phyloP scores from a whole-genome alignment of 1,140 invertebrate species.

The Euura saliciscinereae region DNA sequence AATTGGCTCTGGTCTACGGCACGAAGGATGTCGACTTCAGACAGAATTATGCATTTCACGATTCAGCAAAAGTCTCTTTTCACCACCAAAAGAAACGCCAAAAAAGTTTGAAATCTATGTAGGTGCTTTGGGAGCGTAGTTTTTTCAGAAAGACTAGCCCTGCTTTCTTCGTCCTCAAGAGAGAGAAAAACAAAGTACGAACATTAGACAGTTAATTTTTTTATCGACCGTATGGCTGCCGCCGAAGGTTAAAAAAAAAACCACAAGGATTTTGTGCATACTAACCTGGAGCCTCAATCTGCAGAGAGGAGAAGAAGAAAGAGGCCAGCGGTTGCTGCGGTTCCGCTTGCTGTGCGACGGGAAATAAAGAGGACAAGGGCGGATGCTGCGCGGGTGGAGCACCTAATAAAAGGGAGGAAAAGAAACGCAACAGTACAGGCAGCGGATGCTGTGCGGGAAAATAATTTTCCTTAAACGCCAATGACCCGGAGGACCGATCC shows the following conservation, averaged over 20 bases:
- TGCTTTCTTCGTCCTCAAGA: too few relatives aligned
- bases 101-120: too few relatives aligned
- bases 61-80: too few relatives aligned
- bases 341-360: slow-evolving; percentile 36
- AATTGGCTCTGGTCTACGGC: too few relatives aligned
- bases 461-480: slow-evolving; percentile 17
- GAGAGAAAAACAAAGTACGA: too few relatives aligned
- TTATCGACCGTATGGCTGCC: slow-evolving; percentile 35
- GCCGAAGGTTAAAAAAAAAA: not conserved
- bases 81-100: too few relatives aligned
- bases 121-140: too few relatives aligned
- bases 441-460: slow-evolving; percentile 31
- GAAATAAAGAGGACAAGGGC: slow-evolving; percentile 27
- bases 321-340: slow-evolving; percentile 36
- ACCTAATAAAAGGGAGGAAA: slow-evolving; percentile 17
- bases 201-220: not conserved
- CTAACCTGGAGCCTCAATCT: slow-evolving; percentile 21
- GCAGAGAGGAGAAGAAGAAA: slow-evolving; percentile 32
- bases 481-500: not conserved
- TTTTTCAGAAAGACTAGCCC: too few relatives aligned
- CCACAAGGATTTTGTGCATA: not conserved
- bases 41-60: too few relatives aligned
- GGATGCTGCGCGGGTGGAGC: slow-evolving; percentile 33
- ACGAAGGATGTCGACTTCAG: too few relatives aligned
- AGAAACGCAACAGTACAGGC: slow-evolving; percentile 20